Evolutionary conservation across 1,140 invertebrate genomes (phyloP), one percentile per base, ranked within the genome.

Genomic region (Limonius californicus): DNA sequence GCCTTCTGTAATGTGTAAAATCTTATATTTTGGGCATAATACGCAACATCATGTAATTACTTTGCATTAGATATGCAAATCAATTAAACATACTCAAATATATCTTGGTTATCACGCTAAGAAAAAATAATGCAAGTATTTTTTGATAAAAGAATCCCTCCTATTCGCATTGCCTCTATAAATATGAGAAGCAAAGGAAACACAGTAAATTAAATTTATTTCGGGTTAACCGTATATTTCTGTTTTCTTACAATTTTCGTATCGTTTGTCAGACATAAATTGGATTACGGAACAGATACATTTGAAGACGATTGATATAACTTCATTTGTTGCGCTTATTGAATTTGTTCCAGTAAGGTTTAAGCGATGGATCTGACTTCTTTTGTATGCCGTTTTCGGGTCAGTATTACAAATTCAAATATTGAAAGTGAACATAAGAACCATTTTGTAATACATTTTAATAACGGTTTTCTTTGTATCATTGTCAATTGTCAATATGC

Each of bases 201-300:
- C 59, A 60, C 20, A 54, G 50, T 45, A 60, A 60, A 60, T 60
- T 60, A 15, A 60, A 60, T 60, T 60, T 60, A 53, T 45, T 50
- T 54, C 15, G 45, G 59, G 19, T 59, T 45, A 45, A 54, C 42
- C 43, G 50, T 30, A n/a, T 60, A 39, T 53, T 60, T 60, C 59
- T 60, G 59, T 60, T 60, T 60, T 60, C 59, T 60, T 60, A 60
- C 59, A 60, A 60, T 60, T 60, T 60, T 60, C 45, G 23, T 50
- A 27, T 60, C 59, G 50, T 60, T 60, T 60, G 59, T 60, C 19
- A 30, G 59, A 60, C 59, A 54, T 45, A 60, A 60, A 60, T 60
- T 60, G 45, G 20, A 39, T 60, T 60, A 60, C 27, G 11, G 47
- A 27, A 60, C 59, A 32, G 59, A 60, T 60, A 60, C 47, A 54